phyloP scores from a whole-genome alignment of 2,797 vertebrate genomes.

The Sphaeramia orbicularis region DNA sequence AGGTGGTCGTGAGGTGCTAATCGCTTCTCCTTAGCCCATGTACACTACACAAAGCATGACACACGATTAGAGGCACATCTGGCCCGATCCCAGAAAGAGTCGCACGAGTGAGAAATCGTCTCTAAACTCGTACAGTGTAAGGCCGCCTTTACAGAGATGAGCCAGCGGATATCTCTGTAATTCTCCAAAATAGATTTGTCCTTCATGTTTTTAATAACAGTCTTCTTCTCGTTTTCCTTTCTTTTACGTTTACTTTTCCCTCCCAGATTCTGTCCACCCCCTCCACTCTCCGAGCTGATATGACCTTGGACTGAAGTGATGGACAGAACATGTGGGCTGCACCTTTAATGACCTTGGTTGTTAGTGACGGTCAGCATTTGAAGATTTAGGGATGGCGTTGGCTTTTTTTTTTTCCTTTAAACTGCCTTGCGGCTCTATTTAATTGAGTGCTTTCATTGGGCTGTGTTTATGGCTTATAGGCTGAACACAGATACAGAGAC shows the following conservation, averaged over 20 bases:
- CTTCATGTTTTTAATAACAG: no score
- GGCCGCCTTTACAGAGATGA: no score
- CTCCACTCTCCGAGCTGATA: neutral
- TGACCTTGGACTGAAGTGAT: constrained; percentile 39
- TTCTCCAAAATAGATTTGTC: no score
- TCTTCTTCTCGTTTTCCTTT: no score
- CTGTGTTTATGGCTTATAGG: constrained; percentile 67
- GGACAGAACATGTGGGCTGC: neutral
- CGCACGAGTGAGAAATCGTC: no score
- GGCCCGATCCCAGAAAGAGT: no score
- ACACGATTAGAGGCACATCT: no score
- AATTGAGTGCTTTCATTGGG: constrained; percentile 67
- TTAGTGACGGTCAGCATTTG: constrained; percentile 48
- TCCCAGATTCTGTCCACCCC: neutral
- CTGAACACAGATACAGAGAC: constrained; percentile 43
- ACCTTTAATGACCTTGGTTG: constrained; percentile 65
- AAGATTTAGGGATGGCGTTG: constrained; percentile 69
- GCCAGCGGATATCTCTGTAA: no score
- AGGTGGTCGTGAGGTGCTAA: no score
- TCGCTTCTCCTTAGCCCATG: no score
- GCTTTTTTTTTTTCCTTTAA: constrained; percentile 49
- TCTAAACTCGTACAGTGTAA: no score
- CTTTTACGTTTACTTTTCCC: constrained; percentile 1
- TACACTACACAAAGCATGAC: no score
- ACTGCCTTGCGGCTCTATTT: constrained; percentile 55